Evolutionary conservation across 1,140 invertebrate species (phyloP), one percentile per base, ranked within the genome.

Genomic region (Anoplophora glabripennis): DNA sequence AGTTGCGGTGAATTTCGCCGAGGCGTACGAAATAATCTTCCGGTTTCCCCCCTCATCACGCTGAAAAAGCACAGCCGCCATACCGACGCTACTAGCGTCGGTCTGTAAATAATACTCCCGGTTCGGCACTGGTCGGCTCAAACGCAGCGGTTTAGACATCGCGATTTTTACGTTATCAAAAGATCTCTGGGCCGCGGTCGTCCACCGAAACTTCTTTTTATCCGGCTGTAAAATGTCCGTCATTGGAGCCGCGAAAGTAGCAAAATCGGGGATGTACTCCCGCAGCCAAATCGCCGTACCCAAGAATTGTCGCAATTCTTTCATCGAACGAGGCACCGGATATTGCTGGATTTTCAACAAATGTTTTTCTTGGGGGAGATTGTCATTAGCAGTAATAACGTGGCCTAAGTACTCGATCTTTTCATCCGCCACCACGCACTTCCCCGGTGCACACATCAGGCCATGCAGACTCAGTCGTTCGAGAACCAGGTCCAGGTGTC

Each of bases 31-130:
- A 0, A 73, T 34, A 0, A 70, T 41, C 12, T 41, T 11, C 12
- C 56, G 17, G 11, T 59, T 8, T 0, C 3, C 9, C 1, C 38
- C 35, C 0, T 66, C 34, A 8, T 49, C 36, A 28, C 65, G 15
- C 46, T 74, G 71, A 21, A 64, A 68, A 0, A 73, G 38, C 0
- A 69, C 57, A 0, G 68, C 67, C 4, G 65, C 71, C 8, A 70
- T 55, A 0, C 65, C 67, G 14, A 57, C 17, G 9, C 59, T 57
- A 9, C 63, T 67, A 28, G 67, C 66, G 55, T 74, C 71, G 0
- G 72, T 72, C 53, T 75, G 72, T 8, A 75, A 46, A 18, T 66
- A 79, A 21, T 40, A 66, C 57, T 45, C 52, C 48, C 18, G n/a
- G n/a, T n/a, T 56, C 38, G 63, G 70, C 34, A 64, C 66, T 18